These are phyloP conservation scores for Popillia japonica DNA, from an alignment of 1,140 invertebrate genomes.

Conservation along the genomic window DNA sequence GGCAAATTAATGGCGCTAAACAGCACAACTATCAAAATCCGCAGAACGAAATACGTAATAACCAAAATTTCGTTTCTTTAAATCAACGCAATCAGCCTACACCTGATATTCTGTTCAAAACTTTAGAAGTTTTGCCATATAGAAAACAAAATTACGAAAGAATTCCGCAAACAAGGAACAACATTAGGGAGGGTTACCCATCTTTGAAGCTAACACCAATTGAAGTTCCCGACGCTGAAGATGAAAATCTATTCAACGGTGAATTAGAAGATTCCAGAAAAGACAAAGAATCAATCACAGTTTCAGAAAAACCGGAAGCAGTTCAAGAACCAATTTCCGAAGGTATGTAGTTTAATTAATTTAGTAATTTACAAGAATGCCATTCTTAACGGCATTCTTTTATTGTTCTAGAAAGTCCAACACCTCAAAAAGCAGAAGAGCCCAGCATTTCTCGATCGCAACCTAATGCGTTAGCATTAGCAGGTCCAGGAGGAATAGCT, in stretches of 20 bases:
- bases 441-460: conserved; percentile 60
- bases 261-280: not conserved
- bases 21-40: not conserved
- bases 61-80: conserved; percentile 36
- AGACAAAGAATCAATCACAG: not conserved
- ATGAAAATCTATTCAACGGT: not conserved
- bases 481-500: conserved; percentile 62
- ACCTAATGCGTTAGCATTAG: conserved; percentile 62
- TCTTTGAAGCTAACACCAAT: conserved; percentile 16
- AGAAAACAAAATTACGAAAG: conserved; percentile 8
- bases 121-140: not conserved
- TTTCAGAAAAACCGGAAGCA: not conserved
- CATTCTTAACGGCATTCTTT: conserved; percentile 3
- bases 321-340: not conserved
- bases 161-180: conserved; percentile 5
- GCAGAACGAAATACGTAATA: not conserved
- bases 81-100: conserved; percentile 18
- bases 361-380: not conserved
- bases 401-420: conserved; percentile 40
- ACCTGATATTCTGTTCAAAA: conserved; percentile 14
- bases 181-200: not conserved
- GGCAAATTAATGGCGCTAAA: conserved; percentile 33
- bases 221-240: conserved; percentile 31
- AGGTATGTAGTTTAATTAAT: conserved; percentile 6
- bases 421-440: conserved; percentile 48